phyloP scores from a whole-genome alignment of 2,797 vertebrate genomes.

The Sciurus vulgaris region DNA sequence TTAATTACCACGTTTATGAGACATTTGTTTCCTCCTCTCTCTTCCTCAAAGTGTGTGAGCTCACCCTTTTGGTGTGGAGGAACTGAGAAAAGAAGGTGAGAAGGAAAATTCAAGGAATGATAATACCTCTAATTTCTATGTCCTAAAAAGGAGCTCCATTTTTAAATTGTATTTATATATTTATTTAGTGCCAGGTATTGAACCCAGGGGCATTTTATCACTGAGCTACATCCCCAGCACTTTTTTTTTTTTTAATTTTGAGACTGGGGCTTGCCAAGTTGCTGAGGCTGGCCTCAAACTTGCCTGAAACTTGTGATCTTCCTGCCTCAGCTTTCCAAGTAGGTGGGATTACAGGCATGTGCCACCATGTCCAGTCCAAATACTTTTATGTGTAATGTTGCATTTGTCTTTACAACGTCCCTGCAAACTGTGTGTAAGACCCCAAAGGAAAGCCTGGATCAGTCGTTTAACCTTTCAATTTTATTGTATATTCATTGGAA shows the following conservation, averaged over 20 bases:
- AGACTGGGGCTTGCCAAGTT: too few relatives aligned
- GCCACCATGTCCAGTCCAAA: background rate
- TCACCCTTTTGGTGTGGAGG: slow-evolving; percentile 61
- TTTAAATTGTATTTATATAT: too few relatives aligned
- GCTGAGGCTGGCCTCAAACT: too few relatives aligned
- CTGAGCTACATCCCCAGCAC: too few relatives aligned
- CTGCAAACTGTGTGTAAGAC: background rate
- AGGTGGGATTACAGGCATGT: too few relatives aligned
- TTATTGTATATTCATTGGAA: slow-evolving; percentile 49
- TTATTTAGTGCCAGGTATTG: too few relatives aligned
- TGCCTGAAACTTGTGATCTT: too few relatives aligned
- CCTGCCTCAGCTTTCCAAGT: too few relatives aligned
- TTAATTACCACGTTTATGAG: slow-evolving; percentile 74
- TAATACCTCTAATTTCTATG: slow-evolving; percentile 49
- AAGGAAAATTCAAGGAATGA: slow-evolving; percentile 56
- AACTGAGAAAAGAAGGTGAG: slow-evolving; percentile 68
- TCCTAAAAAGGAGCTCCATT: slow-evolving; percentile 7
- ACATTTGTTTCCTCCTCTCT: slow-evolving; percentile 68
- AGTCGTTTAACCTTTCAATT: slow-evolving; percentile 31
- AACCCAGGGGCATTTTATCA: too few relatives aligned
- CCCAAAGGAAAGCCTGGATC: background rate
- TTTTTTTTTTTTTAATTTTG: too few relatives aligned
- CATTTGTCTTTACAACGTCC: slow-evolving; percentile 55
- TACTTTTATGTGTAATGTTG: slow-evolving; percentile 38
- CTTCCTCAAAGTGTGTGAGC: slow-evolving; percentile 47